Evolutionary conservation across 2,888 invertebrate genomes (phyloP).

Genomic region (Dryadula phaetusa): DNA sequence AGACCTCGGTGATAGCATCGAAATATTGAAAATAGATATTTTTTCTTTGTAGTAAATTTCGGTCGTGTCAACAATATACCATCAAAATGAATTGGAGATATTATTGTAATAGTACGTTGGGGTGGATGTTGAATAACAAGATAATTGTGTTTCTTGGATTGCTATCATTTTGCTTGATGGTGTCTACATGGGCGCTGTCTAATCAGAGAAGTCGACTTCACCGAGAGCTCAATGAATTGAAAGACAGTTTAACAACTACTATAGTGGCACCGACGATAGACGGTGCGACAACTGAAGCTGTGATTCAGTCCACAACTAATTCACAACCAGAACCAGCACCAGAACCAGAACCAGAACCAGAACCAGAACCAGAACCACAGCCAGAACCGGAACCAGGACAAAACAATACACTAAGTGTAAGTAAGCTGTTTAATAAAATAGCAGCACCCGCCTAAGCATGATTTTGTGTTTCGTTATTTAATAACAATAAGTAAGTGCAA

Average conservation of each 20-base stretch:
- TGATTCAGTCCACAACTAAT: neutral
- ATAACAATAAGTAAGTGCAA: too few species aligned
- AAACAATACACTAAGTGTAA: neutral
- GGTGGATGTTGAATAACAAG: slow-evolving; percentile 74
- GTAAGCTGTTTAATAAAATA: slow-evolving; percentile 5
- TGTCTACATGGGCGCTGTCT: slow-evolving; percentile 67
- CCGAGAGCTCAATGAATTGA: slow-evolving; percentile 54
- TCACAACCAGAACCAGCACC: too few species aligned
- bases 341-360: too few species aligned
- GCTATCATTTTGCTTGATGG: slow-evolving; percentile 68
- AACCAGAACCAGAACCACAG: neutral
- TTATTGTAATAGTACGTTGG: slow-evolving; percentile 60
- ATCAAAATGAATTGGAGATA: slow-evolving; percentile 60
- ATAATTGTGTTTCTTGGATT: slow-evolving; percentile 67
- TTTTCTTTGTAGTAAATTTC: slow-evolving; percentile 16
- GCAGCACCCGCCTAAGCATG: neutral
- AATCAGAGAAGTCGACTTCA: slow-evolving; percentile 63
- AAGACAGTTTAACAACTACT: slow-evolving; percentile 32
- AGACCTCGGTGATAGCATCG: slow-evolving; percentile 1
- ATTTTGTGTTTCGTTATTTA: neutral
- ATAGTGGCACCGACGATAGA: neutral
- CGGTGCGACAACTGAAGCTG: neutral
- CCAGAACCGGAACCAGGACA: neutral
- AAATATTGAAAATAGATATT: slow-evolving; percentile 19
- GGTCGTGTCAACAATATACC: slow-evolving; percentile 18